Evolutionary conservation across 1,140 invertebrate genomes (phyloP).

Genomic region (Tetranychus urticae): DNA sequence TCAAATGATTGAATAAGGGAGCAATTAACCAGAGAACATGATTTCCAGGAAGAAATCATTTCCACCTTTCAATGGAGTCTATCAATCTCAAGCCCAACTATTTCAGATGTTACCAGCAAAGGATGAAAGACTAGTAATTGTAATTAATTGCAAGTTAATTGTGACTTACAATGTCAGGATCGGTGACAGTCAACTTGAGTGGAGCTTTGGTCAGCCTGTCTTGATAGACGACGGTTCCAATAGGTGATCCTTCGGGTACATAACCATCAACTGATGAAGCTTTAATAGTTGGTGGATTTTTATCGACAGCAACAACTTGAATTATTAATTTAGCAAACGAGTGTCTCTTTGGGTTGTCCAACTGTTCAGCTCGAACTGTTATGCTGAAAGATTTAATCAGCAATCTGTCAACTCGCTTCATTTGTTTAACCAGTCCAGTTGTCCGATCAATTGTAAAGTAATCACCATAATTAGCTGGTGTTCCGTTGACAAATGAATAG

Average conservation of each 20-base stretch:
- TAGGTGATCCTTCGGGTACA: conserved; percentile 58
- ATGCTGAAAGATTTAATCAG: conserved; percentile 43
- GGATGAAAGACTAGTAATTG: neutral
- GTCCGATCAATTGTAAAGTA: conserved; percentile 19
- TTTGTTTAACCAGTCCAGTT: conserved; percentile 51
- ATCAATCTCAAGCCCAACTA: too few relatives aligned
- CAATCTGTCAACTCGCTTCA: conserved; percentile 47
- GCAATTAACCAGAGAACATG: too few relatives aligned
- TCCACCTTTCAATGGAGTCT: too few relatives aligned
- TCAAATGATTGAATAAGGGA: too few relatives aligned
- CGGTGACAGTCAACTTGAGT: conserved; percentile 43
- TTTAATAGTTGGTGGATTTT: conserved; percentile 49
- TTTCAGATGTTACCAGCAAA: too few relatives aligned
- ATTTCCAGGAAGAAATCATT: too few relatives aligned
- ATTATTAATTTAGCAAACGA: conserved; percentile 55
- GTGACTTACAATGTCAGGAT: conserved; percentile 48
- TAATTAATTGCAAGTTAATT: neutral
- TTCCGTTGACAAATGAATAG: conserved; percentile 52
- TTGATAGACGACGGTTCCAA: conserved; percentile 49
- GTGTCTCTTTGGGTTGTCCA: conserved; percentile 43
- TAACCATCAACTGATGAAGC: conserved; percentile 44
- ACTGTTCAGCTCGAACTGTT: conserved; percentile 57
- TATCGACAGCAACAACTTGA: conserved; percentile 54
- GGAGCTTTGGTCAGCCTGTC: conserved; percentile 27
- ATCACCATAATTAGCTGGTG: conserved; percentile 9